Base-by-base conservation (phyloP, 2,888 invertebrate species). In the Drosophila borborema region DNA sequence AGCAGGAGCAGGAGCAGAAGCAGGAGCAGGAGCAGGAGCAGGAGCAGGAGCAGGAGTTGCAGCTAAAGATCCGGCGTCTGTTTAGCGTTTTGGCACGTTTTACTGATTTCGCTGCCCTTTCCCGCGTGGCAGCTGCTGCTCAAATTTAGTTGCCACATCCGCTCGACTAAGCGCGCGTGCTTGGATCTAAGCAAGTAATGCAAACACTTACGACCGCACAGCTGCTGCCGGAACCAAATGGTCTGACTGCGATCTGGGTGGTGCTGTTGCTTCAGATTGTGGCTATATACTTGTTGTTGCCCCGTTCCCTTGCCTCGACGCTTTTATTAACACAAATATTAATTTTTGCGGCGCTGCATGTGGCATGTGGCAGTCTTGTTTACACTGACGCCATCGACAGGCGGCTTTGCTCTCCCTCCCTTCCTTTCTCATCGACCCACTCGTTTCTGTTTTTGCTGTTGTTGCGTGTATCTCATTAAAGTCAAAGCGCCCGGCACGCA, bases 321-420 rank as follows among this genome's bases (percentile, higher is more conserved):
- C 81, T 86, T 85, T 85, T 85, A 90, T 85, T 85, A 90, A 85
- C 90, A 90, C 90, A 85, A 90, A 85, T 85, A 85, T 85, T 85
- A 90, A 85, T 85, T 85, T 90, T 90, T 85, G 90, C 71, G 86
- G 89, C 86, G 64, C 89, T 90, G 81, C 86, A 85, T 85, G 90
- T 82, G 90, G 85, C 85, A 86, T 85, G 90, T 82, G 90, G 90
- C 90, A 74, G 78, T 46, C 64, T 72, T 85, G 85, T 90, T 90
- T 88, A 90, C 86, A 80, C 67, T 82, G 83, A 88, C 84, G 81
- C 83, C 86, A 76, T 73, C 64, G 82, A 69, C 68, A 60, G 76
- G 45, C 58, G 49, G 45, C 49, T 20, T 36, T 45, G 28, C 56
- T 16, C 2, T 7, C 16, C 7, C 14, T 2, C 40, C 16, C 48